These are phyloP conservation scores for Oscheius sp. DNA, from an alignment of 2,888 invertebrate genomes.

Conservation along the genomic window DNA sequence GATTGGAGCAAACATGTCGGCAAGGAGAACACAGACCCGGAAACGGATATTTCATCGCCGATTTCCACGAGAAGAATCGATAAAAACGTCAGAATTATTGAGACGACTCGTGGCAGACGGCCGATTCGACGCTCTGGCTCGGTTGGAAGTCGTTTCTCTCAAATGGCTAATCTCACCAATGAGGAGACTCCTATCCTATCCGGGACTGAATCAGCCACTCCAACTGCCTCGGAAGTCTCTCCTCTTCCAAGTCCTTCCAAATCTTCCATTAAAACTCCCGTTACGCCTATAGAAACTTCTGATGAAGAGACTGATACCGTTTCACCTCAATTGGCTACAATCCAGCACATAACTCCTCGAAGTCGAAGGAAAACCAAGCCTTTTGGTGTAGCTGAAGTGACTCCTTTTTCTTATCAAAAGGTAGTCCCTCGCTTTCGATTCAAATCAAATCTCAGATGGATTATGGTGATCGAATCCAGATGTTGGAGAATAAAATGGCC, in stretches of 20 bases:
- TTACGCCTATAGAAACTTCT: slow-evolving; percentile 10
- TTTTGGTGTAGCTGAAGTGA: slow-evolving; percentile 9
- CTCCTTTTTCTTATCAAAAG: not conserved
- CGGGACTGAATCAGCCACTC: not conserved
- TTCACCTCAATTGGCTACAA: too few relatives aligned
- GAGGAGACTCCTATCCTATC: not conserved
- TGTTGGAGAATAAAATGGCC: not conserved
- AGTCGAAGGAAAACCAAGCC: too few relatives aligned
- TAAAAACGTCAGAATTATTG: slow-evolving; percentile 5
- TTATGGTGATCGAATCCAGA: not conserved
- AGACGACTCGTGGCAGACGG: not conserved
- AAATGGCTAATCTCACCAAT: not conserved
- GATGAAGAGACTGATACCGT: too few relatives aligned
- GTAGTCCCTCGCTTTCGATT: not conserved
- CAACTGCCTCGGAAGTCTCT: not conserved
- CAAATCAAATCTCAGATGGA: not conserved
- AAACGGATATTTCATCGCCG: too few relatives aligned
- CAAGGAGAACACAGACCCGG: slow-evolving; percentile 18
- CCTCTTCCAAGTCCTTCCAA: not conserved
- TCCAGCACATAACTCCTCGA: too few relatives aligned
- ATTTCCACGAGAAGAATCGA: too few relatives aligned
- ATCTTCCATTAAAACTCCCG: not conserved
- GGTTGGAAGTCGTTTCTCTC: not conserved
- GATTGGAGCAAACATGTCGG: slow-evolving; percentile 18
- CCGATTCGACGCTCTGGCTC: not conserved